A percentile compares a stretch with the other conserved stretches of the same genome.
Conservation (phyloP, 2,888 invertebrate species). For the Papilio elwesi region DNA sequence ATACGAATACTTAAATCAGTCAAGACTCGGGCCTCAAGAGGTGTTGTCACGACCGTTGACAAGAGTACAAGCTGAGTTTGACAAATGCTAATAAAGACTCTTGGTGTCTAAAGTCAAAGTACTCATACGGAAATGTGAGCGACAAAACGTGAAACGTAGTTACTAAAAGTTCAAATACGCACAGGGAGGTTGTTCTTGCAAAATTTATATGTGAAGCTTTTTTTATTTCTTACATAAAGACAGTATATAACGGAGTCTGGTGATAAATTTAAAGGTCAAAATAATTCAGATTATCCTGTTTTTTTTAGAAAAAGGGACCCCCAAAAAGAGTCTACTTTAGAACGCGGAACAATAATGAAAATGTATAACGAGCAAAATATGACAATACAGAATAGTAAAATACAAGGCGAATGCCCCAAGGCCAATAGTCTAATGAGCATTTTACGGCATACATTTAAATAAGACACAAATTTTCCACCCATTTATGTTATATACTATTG, state of each 20-base stretch:
- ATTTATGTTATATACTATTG: constrained; percentile 13
- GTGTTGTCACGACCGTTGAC: too few species aligned
- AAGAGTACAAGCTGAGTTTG: too few species aligned
- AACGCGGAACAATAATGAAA: constrained; percentile 44
- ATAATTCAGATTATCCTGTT: not conserved
- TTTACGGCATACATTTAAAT: constrained; percentile 81
- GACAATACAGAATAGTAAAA: constrained; percentile 33
- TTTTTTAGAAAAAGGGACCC: constrained; percentile 1
- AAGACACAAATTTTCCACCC: constrained; percentile 75
- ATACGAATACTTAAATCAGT: too few species aligned
- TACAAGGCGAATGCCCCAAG: constrained; percentile 58
- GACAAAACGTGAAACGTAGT: too few species aligned
- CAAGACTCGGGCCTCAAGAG: too few species aligned
- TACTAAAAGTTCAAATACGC: too few species aligned
- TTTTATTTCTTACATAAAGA: not conserved
- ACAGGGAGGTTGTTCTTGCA: too few species aligned
- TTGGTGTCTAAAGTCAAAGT: too few species aligned
- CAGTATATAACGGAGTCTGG: not conserved
- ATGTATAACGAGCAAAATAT: constrained; percentile 46
- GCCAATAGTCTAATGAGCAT: constrained; percentile 82
- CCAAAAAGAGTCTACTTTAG: constrained; percentile 43
- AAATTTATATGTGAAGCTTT: too few species aligned
- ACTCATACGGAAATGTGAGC: too few species aligned
- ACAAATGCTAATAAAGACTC: too few species aligned
- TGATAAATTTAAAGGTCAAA: not conserved